Evolutionary conservation across 2,888 invertebrate species (phyloP).

Genomic region (Nomada fucata): DNA sequence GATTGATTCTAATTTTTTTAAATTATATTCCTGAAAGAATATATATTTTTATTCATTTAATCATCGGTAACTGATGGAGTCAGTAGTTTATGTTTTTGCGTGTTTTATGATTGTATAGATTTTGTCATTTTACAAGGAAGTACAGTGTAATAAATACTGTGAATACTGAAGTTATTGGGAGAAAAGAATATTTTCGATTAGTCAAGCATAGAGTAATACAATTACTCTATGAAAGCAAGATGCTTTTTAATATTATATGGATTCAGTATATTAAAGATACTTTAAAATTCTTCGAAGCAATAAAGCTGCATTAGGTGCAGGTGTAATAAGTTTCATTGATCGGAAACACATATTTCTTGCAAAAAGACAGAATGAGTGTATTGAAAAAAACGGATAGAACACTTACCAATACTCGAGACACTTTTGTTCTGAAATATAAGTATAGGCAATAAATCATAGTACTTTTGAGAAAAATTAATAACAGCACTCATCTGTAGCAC

Average conservation of each 20-base stretch:
- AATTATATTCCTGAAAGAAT: neutral
- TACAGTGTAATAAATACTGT: conserved; percentile 27
- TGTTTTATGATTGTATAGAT: conserved; percentile 44
- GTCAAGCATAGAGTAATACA: neutral
- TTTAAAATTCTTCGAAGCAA: neutral
- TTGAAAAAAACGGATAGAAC: conserved; percentile 65
- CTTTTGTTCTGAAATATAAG: conserved; percentile 81
- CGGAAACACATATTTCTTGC: conserved; percentile 69
- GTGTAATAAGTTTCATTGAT: conserved; percentile 24
- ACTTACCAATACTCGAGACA: conserved; percentile 78
- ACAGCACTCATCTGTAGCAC: conserved; percentile 78
- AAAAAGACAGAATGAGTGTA: conserved; percentile 63
- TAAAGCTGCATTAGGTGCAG: neutral
- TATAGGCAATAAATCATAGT: conserved; percentile 76
- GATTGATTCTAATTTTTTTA: neutral
- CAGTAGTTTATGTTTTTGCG: conserved; percentile 23
- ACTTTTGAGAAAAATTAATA: conserved; percentile 74
- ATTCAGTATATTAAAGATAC: neutral
- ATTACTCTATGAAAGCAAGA: neutral
- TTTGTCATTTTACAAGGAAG: conserved; percentile 72
- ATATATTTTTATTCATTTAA: conserved; percentile 15
- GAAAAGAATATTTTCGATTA: neutral
- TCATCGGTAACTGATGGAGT: conserved; percentile 65
- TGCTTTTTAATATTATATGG: neutral
- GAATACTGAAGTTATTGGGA: neutral